phyloP scores from a whole-genome alignment of 2,888 invertebrate species.

The Bembecia ichneumoniformis region DNA sequence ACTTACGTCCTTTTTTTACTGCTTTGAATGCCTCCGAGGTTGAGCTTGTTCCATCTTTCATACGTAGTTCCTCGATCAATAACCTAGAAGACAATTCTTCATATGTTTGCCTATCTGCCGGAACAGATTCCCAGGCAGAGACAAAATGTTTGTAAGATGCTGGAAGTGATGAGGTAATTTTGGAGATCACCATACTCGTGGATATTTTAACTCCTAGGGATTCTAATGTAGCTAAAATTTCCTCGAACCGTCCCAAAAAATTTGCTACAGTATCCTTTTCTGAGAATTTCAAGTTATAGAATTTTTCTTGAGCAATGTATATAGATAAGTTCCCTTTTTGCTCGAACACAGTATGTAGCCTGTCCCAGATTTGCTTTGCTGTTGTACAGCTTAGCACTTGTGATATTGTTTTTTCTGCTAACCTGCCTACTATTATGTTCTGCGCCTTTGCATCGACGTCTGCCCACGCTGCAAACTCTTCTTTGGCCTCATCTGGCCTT shows the following conservation, averaged over 20 bases:
- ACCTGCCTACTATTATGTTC: neutral
- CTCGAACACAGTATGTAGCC: neutral
- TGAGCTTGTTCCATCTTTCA: neutral
- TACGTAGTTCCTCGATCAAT: constrained; percentile 5
- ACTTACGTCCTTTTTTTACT: neutral
- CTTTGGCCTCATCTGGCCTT: too few species aligned
- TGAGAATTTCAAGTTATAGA: neutral
- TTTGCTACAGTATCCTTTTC: neutral
- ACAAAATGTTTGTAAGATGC: neutral
- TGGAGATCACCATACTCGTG: neutral
- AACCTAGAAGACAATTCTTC: constrained; percentile 1
- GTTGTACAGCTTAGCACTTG: neutral
- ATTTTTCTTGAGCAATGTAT: neutral
- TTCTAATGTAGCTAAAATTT: neutral
- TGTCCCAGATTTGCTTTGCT: constrained; percentile 1
- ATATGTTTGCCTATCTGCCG: constrained; percentile 1
- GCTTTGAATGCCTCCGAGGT: neutral
- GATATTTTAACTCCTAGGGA: neutral
- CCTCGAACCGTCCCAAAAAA: neutral
- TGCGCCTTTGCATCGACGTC: neutral
- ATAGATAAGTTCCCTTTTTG: neutral
- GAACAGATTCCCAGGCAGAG: neutral
- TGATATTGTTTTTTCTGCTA: neutral
- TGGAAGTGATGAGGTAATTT: neutral
- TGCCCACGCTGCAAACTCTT: neutral